Evolutionary conservation across 2,797 vertebrate species (phyloP).

Genomic region (Chaetophractus vellerosus): DNA sequence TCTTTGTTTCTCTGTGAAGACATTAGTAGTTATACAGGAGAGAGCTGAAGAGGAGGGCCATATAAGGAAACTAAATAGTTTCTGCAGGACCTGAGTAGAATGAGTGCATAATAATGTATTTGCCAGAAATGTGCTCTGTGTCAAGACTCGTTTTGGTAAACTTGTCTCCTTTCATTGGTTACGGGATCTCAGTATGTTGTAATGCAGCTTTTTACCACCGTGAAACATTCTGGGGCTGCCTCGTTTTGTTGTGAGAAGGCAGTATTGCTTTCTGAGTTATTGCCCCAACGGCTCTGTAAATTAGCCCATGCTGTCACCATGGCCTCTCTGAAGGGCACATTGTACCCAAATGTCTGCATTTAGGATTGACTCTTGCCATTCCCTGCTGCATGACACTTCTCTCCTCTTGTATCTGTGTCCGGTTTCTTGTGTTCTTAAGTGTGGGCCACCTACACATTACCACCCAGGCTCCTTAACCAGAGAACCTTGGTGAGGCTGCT

Average conservation of each 20-base stretch:
- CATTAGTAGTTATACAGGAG: constrained; percentile 66
- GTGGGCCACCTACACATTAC: constrained; percentile 83
- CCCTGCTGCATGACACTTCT: constrained; percentile 78
- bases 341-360: constrained; percentile 84
- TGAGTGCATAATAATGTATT: constrained; percentile 70
- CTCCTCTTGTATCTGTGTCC: constrained; percentile 77
- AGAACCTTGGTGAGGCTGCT: constrained; percentile 73
- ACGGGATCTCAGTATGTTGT: constrained; percentile 75
- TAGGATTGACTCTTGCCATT: constrained; percentile 71
- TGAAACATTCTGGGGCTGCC: constrained; percentile 74
- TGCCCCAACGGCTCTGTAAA: constrained; percentile 80
- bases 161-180: constrained; percentile 82
- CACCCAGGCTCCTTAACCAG: constrained; percentile 78
- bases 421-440: constrained; percentile 77
- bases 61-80: constrained; percentile 89
- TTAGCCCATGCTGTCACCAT: constrained; percentile 83
- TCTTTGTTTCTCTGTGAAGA: constrained; percentile 80
- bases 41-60: constrained; percentile 84
- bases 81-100: constrained; percentile 54
- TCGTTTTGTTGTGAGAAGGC: constrained; percentile 78
- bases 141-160: constrained; percentile 81
- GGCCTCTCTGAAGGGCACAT: constrained; percentile 85
- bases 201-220: constrained; percentile 80
- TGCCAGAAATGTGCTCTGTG: constrained; percentile 80
- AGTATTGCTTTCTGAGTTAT: constrained; percentile 82